A percentile compares a stretch with the other conserved stretches of the same genome.
Evolutionary conservation across 1,140 invertebrate species (phyloP).

Genomic region (Rhizoglyphus robini): DNA sequence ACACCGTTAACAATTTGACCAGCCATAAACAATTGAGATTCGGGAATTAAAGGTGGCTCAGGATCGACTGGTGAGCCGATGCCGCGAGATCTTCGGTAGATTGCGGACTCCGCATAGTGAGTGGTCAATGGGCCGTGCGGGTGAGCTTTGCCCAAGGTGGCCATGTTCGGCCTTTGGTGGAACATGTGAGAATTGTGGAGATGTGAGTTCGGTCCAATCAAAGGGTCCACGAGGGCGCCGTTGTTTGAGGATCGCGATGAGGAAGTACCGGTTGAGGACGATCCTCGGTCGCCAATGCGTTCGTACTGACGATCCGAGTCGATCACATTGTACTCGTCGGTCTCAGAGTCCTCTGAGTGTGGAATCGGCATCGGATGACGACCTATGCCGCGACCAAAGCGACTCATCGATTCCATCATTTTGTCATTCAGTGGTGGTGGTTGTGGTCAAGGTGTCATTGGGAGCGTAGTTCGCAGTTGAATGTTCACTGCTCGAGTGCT

Average conservation of each 20-base stretch:
- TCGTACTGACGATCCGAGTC: conserved; percentile 18
- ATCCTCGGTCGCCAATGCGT: conserved; percentile 19
- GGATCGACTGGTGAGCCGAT: not conserved
- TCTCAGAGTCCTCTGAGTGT: conserved; percentile 18
- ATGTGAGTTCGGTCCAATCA: not conserved
- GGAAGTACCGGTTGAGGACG: not conserved
- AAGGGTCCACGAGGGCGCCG: not conserved
- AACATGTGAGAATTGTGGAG: not conserved
- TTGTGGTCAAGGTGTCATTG: too few species aligned
- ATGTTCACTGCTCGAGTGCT: too few species aligned
- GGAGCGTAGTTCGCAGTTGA: too few species aligned
- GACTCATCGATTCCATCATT: conserved; percentile 17
- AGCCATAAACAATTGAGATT: conserved; percentile 10
- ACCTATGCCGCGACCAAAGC: conserved; percentile 3
- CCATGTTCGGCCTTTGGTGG: not conserved
- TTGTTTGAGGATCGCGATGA: conserved; percentile 9
- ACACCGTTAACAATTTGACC: not conserved
- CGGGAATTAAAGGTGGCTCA: conserved; percentile 3
- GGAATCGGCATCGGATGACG: not conserved
- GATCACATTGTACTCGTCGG: conserved; percentile 19
- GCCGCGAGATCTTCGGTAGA: conserved; percentile 16
- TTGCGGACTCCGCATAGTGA: conserved; percentile 18
- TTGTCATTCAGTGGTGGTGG: too few species aligned
- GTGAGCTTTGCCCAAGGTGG: not conserved
- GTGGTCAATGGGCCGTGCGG: conserved; percentile 10